Evolutionary conservation across 30 jellyfish, hydroid and myxozoan genomes (phyloP).

Genomic region (Clytia hemisphaerica): DNA sequence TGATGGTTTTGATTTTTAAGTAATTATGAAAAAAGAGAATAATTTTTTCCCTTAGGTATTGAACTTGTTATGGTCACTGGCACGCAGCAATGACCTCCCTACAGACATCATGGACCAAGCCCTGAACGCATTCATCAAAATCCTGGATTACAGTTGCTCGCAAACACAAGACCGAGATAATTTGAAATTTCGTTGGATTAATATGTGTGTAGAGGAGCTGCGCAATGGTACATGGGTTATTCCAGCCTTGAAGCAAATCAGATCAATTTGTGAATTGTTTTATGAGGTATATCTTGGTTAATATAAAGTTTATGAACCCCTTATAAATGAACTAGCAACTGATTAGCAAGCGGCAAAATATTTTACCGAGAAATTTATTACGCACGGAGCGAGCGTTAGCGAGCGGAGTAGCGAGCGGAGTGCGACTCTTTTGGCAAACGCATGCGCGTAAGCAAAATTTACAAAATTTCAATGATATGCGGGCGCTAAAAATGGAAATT

Average conservation of each 20-base stretch:
- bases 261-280: slow-evolving; percentile 90
- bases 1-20: not conserved
- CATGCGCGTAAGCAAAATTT: too few relatives aligned
- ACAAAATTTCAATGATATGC: too few relatives aligned
- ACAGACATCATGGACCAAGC: slow-evolving; percentile 97
- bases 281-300: slow-evolving; percentile 63
- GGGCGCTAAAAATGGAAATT: too few relatives aligned
- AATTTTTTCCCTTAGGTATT: slow-evolving; percentile 39
- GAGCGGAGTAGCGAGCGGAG: too few relatives aligned
- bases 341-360: too few relatives aligned
- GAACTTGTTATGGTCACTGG: slow-evolving; percentile 80
- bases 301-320: too few relatives aligned
- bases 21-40: not conserved
- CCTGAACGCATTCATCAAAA: slow-evolving; percentile 77
- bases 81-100: slow-evolving; percentile 91
- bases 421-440: too few relatives aligned
- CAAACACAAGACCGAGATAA: slow-evolving; percentile 93
- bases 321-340: too few relatives aligned
- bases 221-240: slow-evolving; percentile 85
- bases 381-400: too few relatives aligned
- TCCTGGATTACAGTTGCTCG: slow-evolving; percentile 86
- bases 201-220: slow-evolving; percentile 71
- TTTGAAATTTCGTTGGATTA: slow-evolving; percentile 72
- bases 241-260: slow-evolving; percentile 91
- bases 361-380: too few relatives aligned